Evolutionary conservation across 35 echinoderm and acorn worm genomes (phyloP).

Genomic region (Lytechinus pictus): DNA sequence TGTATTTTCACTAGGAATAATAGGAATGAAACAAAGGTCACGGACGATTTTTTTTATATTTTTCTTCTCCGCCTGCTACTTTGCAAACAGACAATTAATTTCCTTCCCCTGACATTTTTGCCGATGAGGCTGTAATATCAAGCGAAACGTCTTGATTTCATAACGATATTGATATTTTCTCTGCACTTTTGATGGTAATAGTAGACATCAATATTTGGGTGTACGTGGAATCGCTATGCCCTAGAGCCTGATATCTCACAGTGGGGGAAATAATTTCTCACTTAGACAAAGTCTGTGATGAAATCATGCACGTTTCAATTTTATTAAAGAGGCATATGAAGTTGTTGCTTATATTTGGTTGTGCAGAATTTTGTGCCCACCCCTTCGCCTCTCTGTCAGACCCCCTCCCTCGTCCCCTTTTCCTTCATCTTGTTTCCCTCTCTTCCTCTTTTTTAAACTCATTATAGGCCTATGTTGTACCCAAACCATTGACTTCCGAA

Average conservation of each 20-base stretch:
- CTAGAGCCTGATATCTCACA: not conserved
- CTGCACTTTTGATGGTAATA: slow-evolving; percentile 1
- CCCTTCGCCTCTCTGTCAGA: no score
- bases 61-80: not conserved
- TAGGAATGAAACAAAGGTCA: not conserved
- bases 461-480: no score
- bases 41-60: not conserved
- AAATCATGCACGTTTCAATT: not conserved
- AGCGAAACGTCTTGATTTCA: not conserved
- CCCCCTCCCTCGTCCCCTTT: no score
- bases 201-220: not conserved
- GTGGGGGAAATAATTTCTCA: not conserved
- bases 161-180: not conserved
- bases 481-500: no score
- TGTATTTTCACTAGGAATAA: not conserved
- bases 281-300: not conserved
- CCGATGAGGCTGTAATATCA: slow-evolving; percentile 1
- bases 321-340: not conserved
- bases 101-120: not conserved
- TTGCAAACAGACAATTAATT: slow-evolving; percentile 13
- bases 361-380: not conserved
- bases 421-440: no score
- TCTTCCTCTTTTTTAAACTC: no score
- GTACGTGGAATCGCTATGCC: not conserved
- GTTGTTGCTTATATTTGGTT: not conserved